phyloP scores from a whole-genome alignment of 2,888 invertebrate species.

The Linnaemya vulpina region DNA sequence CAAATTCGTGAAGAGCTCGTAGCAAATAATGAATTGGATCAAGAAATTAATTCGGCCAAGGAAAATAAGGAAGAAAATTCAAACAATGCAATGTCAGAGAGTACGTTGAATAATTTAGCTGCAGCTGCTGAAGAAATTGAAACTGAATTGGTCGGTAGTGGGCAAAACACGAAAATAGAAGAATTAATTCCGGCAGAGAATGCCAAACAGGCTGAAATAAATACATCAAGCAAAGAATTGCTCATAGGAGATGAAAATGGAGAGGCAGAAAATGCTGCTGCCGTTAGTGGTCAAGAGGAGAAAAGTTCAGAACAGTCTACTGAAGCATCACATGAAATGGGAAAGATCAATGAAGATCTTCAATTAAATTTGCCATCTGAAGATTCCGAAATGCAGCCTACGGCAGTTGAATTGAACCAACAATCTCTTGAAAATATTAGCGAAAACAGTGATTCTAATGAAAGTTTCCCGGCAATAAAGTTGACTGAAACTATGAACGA shows the following conservation, averaged over 20 bases:
- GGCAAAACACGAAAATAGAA: conserved; percentile 7
- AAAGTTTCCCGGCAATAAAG: neutral
- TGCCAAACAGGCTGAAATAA: conserved; percentile 12
- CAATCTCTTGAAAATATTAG: conserved; percentile 31
- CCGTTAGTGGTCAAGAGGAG: neutral
- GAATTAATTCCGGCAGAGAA: neutral
- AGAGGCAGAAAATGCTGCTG: conserved; percentile 9
- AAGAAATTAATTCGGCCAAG: conserved; percentile 19
- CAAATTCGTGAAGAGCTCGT: neutral
- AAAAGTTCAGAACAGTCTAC: conserved; percentile 33
- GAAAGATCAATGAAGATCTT: neutral
- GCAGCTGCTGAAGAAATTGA: conserved; percentile 66
- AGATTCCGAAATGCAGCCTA: conserved; percentile 36
- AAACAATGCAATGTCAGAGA: conserved; percentile 22
- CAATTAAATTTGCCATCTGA: conserved; percentile 26
- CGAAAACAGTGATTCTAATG: conserved; percentile 31
- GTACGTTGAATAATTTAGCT: conserved; percentile 52
- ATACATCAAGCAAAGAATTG: neutral
- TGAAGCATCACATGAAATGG: conserved; percentile 20
- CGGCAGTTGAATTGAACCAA: neutral
- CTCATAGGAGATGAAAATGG: conserved; percentile 33
- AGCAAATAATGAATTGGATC: conserved; percentile 23
- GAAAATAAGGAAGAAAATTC: neutral
- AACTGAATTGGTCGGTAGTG: conserved; percentile 20
- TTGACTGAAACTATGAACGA: conserved; percentile 14